Percentiles rank a stretch among this genome's conserved stretches.
Evolutionary conservation across 1,140 invertebrate species (phyloP).

Genomic region (Riptortus pedestris): DNA sequence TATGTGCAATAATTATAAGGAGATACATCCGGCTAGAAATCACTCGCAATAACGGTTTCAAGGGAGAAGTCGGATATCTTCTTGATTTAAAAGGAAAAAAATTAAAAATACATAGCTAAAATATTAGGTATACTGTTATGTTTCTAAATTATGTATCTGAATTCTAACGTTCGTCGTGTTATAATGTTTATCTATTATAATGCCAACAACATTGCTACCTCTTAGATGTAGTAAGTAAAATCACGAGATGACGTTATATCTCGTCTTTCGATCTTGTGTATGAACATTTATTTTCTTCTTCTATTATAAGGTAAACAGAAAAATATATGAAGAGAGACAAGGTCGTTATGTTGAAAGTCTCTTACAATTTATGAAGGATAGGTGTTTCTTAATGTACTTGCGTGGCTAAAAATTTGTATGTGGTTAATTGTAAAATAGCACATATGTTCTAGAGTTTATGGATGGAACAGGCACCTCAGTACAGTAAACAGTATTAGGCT

Average conservation of each 20-base stretch:
- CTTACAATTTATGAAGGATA: too few relatives aligned
- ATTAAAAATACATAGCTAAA: background rate
- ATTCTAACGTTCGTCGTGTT: slow-evolving; percentile 27
- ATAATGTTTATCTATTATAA: slow-evolving; percentile 27
- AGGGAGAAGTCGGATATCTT: background rate
- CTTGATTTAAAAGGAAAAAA: background rate
- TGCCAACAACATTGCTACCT: slow-evolving; percentile 30
- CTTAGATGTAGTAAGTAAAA: slow-evolving; percentile 23
- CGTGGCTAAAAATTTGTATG: background rate
- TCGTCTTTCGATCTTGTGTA: slow-evolving; percentile 1
- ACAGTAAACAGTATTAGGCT: slow-evolving; percentile 20
- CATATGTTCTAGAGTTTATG: background rate
- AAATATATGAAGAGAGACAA: background rate
- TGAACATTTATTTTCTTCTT: background rate
- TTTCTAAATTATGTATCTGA: slow-evolving; percentile 27
- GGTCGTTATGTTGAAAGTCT: too few relatives aligned
- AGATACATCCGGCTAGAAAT: background rate
- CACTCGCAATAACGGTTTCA: background rate
- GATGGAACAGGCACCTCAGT: slow-evolving; percentile 26
- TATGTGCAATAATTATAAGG: slow-evolving; percentile 10
- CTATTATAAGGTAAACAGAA: background rate
- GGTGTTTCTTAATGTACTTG: background rate
- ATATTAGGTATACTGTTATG: slow-evolving; percentile 12
- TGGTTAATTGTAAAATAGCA: slow-evolving; percentile 8
- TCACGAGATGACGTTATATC: background rate